Percentiles rank a stretch among this genome's conserved stretches.
Conservation (phyloP, 2,113 vertebrate species). For the Acanthochromis polyacanthus region DNA sequence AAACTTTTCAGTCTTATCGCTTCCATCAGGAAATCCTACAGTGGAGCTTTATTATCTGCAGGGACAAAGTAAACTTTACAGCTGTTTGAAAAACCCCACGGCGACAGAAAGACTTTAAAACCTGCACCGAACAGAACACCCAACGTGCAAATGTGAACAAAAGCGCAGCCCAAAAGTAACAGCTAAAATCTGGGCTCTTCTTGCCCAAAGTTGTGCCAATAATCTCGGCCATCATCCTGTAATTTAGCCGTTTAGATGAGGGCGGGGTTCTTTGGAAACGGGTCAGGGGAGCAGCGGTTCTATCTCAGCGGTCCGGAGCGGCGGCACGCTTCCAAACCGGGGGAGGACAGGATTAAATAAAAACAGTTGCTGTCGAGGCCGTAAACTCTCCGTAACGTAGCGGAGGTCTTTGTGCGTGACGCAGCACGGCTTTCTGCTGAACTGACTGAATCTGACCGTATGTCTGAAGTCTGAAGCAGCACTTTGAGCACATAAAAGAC, state of each 20-base stretch:
- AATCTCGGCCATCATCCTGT: conserved; percentile 63
- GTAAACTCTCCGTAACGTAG: background rate
- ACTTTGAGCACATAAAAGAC: background rate
- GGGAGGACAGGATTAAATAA: conserved; percentile 38
- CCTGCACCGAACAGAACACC: background rate
- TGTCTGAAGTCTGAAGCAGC: conserved; percentile 1
- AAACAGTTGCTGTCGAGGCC: conserved; percentile 29
- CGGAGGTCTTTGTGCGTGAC: conserved; percentile 2
- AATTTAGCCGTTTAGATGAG: conserved; percentile 47
- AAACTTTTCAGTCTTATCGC: background rate
- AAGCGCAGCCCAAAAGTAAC: background rate
- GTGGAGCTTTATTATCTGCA: background rate
- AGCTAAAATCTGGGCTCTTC: background rate
- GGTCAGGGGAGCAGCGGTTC: conserved; percentile 31
- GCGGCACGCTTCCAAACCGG: conserved; percentile 16
- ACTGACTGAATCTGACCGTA: background rate
- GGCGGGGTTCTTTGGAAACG: conserved; percentile 15
- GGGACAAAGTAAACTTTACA: background rate
- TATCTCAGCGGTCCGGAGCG: background rate
- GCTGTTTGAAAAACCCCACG: too few species aligned
- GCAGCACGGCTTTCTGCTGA: background rate
- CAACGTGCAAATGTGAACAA: background rate
- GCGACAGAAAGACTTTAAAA: background rate
- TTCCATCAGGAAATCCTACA: background rate
- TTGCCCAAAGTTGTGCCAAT: background rate